Conservation (phyloP, 2,888 invertebrate genomes). For the Siphlonurus alternatus region DNA sequence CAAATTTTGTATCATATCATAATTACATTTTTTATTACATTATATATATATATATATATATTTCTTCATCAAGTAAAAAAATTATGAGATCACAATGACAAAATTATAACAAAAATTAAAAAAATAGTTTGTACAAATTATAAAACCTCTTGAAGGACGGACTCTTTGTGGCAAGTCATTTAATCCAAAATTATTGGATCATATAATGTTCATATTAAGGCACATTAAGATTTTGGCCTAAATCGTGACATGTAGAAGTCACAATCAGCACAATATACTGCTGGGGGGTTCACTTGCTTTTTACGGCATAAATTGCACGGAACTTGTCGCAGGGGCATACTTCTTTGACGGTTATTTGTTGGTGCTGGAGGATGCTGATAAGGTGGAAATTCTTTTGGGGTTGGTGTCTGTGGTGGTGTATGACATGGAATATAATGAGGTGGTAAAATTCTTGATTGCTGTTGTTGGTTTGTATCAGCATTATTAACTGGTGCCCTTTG, state of each 20-base stretch:
- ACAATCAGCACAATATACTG: slow-evolving; percentile 76
- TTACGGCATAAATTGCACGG: slow-evolving; percentile 79
- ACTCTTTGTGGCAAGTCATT: background rate
- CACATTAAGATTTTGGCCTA: slow-evolving; percentile 40
- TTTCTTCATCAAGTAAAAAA: too few species aligned
- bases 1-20: background rate
- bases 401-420: background rate
- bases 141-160: background rate
- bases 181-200: background rate
- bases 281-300: slow-evolving; percentile 58
- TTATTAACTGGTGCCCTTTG: background rate
- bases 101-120: background rate
- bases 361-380: slow-evolving; percentile 46
- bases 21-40: background rate
- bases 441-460: background rate
- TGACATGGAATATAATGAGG: background rate
- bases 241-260: slow-evolving; percentile 83
- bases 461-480: background rate
- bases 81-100: background rate
- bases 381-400: slow-evolving; percentile 25
- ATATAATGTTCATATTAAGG: slow-evolving; percentile 2
- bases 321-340: background rate
- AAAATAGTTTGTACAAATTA: slow-evolving; percentile 6
- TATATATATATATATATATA: too few species aligned
- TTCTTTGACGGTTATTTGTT: slow-evolving; percentile 21